These are phyloP conservation scores for Ptiloglossa arizonensis DNA, from an alignment of 1,140 invertebrate species.

Conservation along the genomic window DNA sequence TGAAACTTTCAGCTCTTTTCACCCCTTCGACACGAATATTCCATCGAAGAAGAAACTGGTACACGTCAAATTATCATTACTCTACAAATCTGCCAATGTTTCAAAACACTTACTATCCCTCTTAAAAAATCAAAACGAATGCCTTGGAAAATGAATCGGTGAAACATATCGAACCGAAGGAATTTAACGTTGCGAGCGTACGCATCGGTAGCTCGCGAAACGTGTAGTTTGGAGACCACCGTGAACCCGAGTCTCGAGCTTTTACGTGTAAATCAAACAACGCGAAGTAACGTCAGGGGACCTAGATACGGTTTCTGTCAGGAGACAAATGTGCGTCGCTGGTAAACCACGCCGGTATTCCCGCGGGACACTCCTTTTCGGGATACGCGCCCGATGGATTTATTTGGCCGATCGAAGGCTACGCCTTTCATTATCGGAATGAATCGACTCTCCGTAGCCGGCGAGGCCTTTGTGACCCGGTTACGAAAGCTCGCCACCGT, in stretches of 20 bases:
- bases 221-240: background rate
- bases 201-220: background rate
- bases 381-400: slow-evolving; percentile 38
- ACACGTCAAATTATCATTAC: too few relatives aligned
- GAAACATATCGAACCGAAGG: too few relatives aligned
- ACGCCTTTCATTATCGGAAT: slow-evolving; percentile 51
- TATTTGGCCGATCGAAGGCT: slow-evolving; percentile 48
- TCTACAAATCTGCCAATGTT: too few relatives aligned
- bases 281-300: background rate
- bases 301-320: background rate
- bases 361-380: slow-evolving; percentile 49
- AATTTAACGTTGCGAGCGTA: too few relatives aligned
- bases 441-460: slow-evolving; percentile 29
- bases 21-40: too few relatives aligned
- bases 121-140: too few relatives aligned
- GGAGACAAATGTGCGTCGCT: slow-evolving; percentile 48
- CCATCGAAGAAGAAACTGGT: too few relatives aligned
- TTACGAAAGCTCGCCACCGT: background rate
- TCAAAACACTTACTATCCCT: too few relatives aligned
- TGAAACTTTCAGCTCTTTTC: too few relatives aligned
- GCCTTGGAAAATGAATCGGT: too few relatives aligned
- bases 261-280: background rate
- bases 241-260: background rate
- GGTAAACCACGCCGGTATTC: slow-evolving; percentile 41
- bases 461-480: background rate